Evolutionary conservation across 2,797 vertebrate species (phyloP).

Genomic region (Melopsittacus undulatus): DNA sequence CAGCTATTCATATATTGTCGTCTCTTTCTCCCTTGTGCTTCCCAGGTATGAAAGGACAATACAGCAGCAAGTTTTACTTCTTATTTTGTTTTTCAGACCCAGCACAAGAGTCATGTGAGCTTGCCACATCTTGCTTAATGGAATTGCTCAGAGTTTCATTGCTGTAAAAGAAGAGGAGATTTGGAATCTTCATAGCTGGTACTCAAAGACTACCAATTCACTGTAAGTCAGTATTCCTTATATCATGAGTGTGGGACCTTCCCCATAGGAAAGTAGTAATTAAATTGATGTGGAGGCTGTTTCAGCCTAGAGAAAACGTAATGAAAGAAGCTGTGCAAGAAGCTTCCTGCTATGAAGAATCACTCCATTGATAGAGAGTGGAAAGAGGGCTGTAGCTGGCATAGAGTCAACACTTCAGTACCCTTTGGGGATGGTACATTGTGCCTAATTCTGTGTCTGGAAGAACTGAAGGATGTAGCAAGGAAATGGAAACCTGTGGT

Average conservation of each 20-base stretch:
- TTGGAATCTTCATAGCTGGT: not conserved
- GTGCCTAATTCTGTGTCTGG: not conserved
- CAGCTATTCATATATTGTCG: not conserved
- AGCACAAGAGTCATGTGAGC: not conserved
- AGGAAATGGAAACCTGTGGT: not conserved
- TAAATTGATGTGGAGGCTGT: not conserved
- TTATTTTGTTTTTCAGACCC: constrained; percentile 16
- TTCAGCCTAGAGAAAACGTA: not conserved
- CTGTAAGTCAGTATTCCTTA: constrained; percentile 12
- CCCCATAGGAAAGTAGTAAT: not conserved
- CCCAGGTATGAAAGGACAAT: not conserved
- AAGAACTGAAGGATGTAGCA: not conserved
- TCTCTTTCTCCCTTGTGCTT: not conserved
- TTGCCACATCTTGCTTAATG: not conserved
- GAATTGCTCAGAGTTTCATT: not conserved
- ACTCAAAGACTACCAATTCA: not conserved
- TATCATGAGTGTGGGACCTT: not conserved
- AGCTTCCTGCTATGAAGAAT: not conserved
- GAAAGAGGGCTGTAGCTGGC: not conserved
- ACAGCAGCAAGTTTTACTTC: not conserved
- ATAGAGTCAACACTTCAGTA: not conserved
- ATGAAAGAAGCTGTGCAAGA: not conserved
- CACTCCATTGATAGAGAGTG: not conserved
- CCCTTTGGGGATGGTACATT: not conserved
- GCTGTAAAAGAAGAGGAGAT: not conserved